Evolutionary conservation across 1,140 invertebrate genomes (phyloP).

Genomic region (Drosophila simulans): DNA sequence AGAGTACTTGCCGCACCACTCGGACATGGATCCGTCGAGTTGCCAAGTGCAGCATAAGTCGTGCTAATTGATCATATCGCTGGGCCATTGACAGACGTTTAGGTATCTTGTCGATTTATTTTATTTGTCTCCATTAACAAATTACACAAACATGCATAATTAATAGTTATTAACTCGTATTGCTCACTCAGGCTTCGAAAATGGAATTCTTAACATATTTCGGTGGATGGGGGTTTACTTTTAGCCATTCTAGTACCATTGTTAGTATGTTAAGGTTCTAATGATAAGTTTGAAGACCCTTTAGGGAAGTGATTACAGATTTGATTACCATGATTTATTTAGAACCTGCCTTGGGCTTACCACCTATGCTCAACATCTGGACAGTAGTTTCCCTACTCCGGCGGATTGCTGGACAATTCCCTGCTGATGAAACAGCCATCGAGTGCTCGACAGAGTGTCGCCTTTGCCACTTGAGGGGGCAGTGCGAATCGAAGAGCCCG

Average conservation of each 20-base stretch:
- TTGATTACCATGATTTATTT: not conserved
- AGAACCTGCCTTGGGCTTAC: not conserved
- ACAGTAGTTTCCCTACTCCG: constrained; percentile 9
- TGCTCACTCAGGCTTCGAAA: constrained; percentile 1
- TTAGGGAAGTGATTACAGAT: too few species aligned
- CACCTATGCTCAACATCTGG: not conserved
- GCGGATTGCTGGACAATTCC: constrained; percentile 16
- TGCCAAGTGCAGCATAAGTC: constrained; percentile 78
- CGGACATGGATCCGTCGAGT: constrained; percentile 57
- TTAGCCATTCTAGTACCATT: not conserved
- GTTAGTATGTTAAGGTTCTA: not conserved
- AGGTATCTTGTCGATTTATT: constrained; percentile 33
- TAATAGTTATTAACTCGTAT: constrained; percentile 72
- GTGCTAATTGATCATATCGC: constrained; percentile 80
- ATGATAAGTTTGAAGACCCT: not conserved
- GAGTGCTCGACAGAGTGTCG: constrained; percentile 36
- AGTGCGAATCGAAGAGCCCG: constrained; percentile 15
- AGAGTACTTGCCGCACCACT: constrained; percentile 50
- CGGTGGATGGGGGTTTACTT: too few species aligned
- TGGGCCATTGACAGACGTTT: constrained; percentile 67
- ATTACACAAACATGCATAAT: constrained; percentile 78
- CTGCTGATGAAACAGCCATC: constrained; percentile 39
- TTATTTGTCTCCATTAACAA: constrained; percentile 50
- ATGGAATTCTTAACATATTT: not conserved
- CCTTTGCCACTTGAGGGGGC: constrained; percentile 18